Evolutionary conservation across 1,140 invertebrate species (phyloP).

Genomic region (Thaumetopoea pityocampa): DNA sequence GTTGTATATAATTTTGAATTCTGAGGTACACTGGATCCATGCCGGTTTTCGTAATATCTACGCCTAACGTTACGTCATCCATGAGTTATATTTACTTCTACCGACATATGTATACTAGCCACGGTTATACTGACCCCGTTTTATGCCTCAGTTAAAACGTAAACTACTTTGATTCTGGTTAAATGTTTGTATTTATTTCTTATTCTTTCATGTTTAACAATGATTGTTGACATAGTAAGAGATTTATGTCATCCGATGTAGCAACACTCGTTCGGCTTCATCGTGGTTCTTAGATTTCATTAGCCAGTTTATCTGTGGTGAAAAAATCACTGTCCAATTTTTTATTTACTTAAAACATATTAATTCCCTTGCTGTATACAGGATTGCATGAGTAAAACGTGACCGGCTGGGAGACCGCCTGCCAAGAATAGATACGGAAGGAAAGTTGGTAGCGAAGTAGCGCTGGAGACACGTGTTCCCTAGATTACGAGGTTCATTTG

Average conservation of each 20-base stretch:
- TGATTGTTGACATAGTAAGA: constrained; percentile 14
- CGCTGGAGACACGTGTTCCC: constrained; percentile 58
- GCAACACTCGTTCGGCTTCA: constrained; percentile 11
- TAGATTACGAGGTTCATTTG: constrained; percentile 36
- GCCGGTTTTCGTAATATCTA: constrained; percentile 46
- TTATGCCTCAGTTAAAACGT: constrained; percentile 46
- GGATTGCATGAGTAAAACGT: constrained; percentile 62
- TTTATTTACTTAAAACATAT: constrained; percentile 32
- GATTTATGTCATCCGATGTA: constrained; percentile 7
- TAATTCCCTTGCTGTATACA: constrained; percentile 47
- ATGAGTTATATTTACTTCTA: constrained; percentile 50
- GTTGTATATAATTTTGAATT: constrained; percentile 30
- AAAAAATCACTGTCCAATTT: constrained; percentile 35
- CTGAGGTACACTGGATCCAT: constrained; percentile 28
- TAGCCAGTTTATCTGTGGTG: constrained; percentile 28
- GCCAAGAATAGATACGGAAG: constrained; percentile 72
- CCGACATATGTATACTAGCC: constrained; percentile 42
- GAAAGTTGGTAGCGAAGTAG: constrained; percentile 56
- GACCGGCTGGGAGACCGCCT: constrained; percentile 43
- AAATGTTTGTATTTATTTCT: constrained; percentile 8
- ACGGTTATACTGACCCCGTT: constrained; percentile 62
- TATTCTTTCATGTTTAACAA: constrained; percentile 7
- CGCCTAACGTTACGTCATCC: constrained; percentile 48
- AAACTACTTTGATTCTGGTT: constrained; percentile 29
- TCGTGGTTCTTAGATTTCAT: constrained; percentile 21